Evolutionary conservation across 2,797 vertebrate species (phyloP).

Genomic region (Chrosomus eos): DNA sequence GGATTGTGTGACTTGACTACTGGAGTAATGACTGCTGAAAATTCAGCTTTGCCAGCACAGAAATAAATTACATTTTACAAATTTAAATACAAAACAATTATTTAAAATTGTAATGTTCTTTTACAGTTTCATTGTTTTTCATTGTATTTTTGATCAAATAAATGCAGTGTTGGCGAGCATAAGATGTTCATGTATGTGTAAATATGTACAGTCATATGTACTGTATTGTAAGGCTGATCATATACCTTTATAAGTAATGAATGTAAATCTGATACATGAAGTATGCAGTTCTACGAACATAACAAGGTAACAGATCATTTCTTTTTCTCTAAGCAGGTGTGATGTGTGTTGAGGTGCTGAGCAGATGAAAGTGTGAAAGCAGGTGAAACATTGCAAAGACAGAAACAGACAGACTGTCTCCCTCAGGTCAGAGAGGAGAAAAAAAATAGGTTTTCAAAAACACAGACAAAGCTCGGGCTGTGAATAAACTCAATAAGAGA

Average conservation of each 20-base stretch:
- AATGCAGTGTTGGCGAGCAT: no score
- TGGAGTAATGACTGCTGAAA: background rate
- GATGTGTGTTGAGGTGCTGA: slow-evolving; percentile 5
- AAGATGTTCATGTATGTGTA: background rate
- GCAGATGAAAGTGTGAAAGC: slow-evolving; percentile 28
- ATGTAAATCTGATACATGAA: background rate
- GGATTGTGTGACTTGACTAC: background rate
- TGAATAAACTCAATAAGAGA: slow-evolving; percentile 34
- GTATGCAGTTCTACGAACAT: background rate
- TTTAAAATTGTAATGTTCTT: background rate
- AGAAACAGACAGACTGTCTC: slow-evolving; percentile 20
- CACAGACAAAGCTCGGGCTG: slow-evolving; percentile 17
- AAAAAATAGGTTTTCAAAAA: slow-evolving; percentile 31
- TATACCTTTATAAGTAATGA: background rate
- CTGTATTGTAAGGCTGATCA: background rate
- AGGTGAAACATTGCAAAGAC: slow-evolving; percentile 27
- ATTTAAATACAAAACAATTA: background rate
- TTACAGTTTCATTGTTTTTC: no score
- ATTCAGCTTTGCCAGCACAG: background rate
- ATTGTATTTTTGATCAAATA: background rate
- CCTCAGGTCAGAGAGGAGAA: slow-evolving; percentile 13
- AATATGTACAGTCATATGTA: background rate
- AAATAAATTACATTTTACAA: background rate
- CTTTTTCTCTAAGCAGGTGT: background rate
- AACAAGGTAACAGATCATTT: background rate